Base-by-base conservation (phyloP, 2,113 vertebrate species). In the Macroglossus sobrinus region DNA sequence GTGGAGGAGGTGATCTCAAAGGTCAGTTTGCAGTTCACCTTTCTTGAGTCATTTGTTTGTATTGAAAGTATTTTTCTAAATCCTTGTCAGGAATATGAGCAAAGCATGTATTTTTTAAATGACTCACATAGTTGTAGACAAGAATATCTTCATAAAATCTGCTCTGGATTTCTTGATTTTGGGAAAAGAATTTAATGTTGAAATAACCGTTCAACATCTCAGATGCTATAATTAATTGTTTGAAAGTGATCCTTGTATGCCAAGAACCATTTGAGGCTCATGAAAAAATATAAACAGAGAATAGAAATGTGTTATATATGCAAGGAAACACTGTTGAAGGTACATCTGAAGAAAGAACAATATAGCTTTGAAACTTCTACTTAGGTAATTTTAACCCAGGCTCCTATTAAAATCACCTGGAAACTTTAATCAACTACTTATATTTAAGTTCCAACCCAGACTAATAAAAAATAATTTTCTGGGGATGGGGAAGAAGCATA, bases 111-210 rank as follows among this genome's bases (percentile, higher is more conserved):
- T 61, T 94, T 15, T 95, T 86, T 79, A 19, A 80, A 92, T 86
- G 69, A 82, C 43, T 94, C 43, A 84, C 24, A 64, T 12, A 79
- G 4, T 57, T 84, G 16, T 74, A 82, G 30, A 84, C 19, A 79
- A 59, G 35, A 82, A 92, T 92, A 22, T 35, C 11, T n/a, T 85
- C 21, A 63, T 75, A 61, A 87, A 94, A 84, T 90, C n/a, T 90
- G 11, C 30, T 96, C 64, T 88, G 33, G 18, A 80, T 92, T 86
- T 95, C 66, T 88, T 92, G 57, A 92, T 71, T 69, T 59, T 61
- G 16, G 21, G 11, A 3, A 38, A 81, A 35, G 26, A 45, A 28
- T 94, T 74, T 89, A 47, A 79, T 59, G 8, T 80, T 94, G 91
- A 71, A 93, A 57, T 84, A 90, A n/a, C 38, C 28, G 55, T 78